Percentiles rank a stretch among this genome's conserved stretches.
Evolutionary conservation across 2,888 invertebrate genomes (phyloP).

Genomic region (Stenodema calcarata): DNA sequence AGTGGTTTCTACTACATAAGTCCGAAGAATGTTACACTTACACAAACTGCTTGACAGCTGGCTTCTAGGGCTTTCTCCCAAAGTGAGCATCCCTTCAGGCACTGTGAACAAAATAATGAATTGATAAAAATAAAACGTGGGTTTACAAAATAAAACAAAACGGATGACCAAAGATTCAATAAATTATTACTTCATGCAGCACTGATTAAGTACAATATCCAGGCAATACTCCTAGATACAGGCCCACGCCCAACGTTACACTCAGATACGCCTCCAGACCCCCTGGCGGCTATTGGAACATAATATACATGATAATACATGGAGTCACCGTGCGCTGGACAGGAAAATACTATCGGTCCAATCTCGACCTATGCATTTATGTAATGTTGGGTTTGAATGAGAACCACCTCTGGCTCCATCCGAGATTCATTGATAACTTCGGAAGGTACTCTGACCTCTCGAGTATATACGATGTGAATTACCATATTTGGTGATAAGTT

Average conservation of each 20-base stretch:
- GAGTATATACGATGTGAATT: no score
- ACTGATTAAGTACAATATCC: no score
- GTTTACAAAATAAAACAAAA: no score
- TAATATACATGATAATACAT: not conserved
- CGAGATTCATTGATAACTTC: not conserved
- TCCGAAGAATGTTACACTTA: slow-evolving; percentile 68
- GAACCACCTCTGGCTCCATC: not conserved
- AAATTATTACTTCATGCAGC: no score
- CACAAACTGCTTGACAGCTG: slow-evolving; percentile 81
- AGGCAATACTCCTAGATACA: not conserved
- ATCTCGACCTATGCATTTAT: not conserved
- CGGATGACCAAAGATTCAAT: no score
- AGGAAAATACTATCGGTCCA: not conserved
- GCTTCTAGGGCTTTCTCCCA: slow-evolving; percentile 79
- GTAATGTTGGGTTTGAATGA: not conserved
- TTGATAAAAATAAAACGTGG: no score
- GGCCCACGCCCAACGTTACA: not conserved
- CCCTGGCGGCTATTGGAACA: not conserved
- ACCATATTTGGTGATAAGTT: no score
- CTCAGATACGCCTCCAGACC: not conserved
- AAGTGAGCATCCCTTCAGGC: slow-evolving; percentile 77
- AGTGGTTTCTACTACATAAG: not conserved
- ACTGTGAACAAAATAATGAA: slow-evolving; percentile 65
- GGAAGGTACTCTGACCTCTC: not conserved
- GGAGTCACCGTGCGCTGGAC: not conserved